Percentiles rank a stretch among this genome's conserved stretches.
Conservation (phyloP, 2,113 vertebrate genomes). For the Ardeotis arabs region DNA sequence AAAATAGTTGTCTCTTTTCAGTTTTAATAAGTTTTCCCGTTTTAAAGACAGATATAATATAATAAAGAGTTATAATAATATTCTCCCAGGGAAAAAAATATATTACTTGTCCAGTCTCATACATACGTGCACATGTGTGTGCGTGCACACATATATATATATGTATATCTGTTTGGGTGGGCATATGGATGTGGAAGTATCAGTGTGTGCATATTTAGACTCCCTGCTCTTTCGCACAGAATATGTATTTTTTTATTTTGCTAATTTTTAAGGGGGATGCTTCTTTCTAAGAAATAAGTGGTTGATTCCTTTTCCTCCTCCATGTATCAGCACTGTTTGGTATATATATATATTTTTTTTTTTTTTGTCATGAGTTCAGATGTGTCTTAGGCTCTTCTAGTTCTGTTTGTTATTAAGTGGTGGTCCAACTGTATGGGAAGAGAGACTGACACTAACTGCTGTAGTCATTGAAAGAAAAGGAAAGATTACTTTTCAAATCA, state of each 20-base stretch:
- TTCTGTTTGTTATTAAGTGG: constrained; percentile 41
- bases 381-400: constrained; percentile 17
- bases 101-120: background rate
- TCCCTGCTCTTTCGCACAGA: background rate
- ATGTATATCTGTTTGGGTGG: background rate
- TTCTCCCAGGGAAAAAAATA: background rate
- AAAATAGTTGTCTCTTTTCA: background rate
- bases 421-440: background rate
- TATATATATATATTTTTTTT: background rate
- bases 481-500: constrained; percentile 44
- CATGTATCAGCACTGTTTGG: background rate
- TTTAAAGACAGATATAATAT: constrained; percentile 45
- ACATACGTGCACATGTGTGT: background rate
- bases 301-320: constrained; percentile 7
- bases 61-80: constrained; percentile 8
- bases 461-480: constrained; percentile 20
- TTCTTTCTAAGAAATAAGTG: constrained; percentile 31
- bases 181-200: background rate
- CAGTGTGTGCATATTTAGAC: too few species aligned
- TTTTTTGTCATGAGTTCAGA: background rate
- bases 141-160: rapidly evolving
- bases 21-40: background rate
- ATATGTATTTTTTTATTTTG: background rate
- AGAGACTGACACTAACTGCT: background rate
- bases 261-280: background rate